These are phyloP conservation scores for Takifugu bimaculatus DNA, from an alignment of 2,113 vertebrate species.

Conservation along the genomic window DNA sequence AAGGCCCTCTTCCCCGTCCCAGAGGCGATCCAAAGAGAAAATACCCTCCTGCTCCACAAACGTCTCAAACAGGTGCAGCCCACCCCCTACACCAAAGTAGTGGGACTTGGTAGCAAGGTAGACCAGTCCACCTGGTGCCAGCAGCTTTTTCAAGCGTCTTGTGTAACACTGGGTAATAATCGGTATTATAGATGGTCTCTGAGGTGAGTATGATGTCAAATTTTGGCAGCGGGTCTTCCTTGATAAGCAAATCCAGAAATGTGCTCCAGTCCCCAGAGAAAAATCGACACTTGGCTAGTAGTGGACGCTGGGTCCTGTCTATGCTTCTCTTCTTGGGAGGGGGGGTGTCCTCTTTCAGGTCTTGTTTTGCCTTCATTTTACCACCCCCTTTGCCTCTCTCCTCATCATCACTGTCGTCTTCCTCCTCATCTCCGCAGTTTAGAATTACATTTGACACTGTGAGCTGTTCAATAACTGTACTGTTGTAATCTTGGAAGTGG, in stretches of 20 bases:
- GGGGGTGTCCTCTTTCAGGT: slow-evolving; percentile 23
- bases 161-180: slow-evolving; percentile 82
- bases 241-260: slow-evolving; percentile 77
- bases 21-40: slow-evolving; percentile 74
- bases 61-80: slow-evolving; percentile 82
- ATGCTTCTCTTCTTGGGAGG: slow-evolving; percentile 54
- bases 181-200: slow-evolving; percentile 92
- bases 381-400: slow-evolving; percentile 10
- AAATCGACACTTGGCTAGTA: slow-evolving; percentile 74
- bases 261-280: slow-evolving; percentile 92
- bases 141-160: slow-evolving; percentile 75
- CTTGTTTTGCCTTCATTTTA: slow-evolving; percentile 9
- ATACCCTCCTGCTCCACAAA: slow-evolving; percentile 78
- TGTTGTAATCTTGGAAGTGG: slow-evolving; percentile 97
- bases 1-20: slow-evolving; percentile 82
- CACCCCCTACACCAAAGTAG: slow-evolving; percentile 96
- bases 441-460: slow-evolving; percentile 84
- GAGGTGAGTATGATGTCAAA: slow-evolving; percentile 91
- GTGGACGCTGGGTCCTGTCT: slow-evolving; percentile 33
- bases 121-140: slow-evolving; percentile 75
- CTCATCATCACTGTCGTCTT: slow-evolving; percentile 29
- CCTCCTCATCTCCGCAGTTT: slow-evolving; percentile 75
- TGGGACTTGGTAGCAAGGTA: slow-evolving; percentile 89
- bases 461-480: slow-evolving; percentile 86
- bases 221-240: slow-evolving; percentile 61